These are phyloP conservation scores for Papilio dardanus DNA, from an alignment of 1,140 invertebrate genomes.

Conservation along the genomic window DNA sequence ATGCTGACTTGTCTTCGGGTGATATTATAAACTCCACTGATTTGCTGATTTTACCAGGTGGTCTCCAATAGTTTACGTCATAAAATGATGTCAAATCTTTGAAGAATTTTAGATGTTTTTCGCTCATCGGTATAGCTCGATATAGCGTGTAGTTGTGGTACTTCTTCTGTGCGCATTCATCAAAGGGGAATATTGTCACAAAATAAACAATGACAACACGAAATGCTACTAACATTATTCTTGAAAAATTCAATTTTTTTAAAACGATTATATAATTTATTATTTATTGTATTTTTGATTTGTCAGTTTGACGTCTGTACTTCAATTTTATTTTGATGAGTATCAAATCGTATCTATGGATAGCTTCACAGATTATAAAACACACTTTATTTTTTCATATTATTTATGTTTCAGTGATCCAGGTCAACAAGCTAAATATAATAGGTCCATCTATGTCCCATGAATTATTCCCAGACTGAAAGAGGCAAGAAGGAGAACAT, in stretches of 20 bases:
- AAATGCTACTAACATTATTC: conserved; percentile 5
- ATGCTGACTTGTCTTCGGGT: conserved; percentile 50
- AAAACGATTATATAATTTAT: neutral
- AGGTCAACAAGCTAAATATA: neutral
- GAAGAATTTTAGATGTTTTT: conserved; percentile 56
- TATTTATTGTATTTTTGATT: conserved; percentile 1
- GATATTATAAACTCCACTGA: conserved; percentile 59
- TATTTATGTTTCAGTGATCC: neutral
- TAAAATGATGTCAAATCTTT: conserved; percentile 53
- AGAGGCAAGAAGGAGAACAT: neutral
- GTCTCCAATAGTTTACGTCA: conserved; percentile 60
- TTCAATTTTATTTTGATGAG: conserved; percentile 8
- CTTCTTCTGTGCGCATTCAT: conserved; percentile 46
- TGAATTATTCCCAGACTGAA: neutral
- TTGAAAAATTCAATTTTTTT: neutral
- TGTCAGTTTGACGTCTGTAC: conserved; percentile 19
- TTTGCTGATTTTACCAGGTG: conserved; percentile 49
- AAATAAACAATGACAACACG: conserved; percentile 30
- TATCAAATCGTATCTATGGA: neutral
- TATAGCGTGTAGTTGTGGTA: conserved; percentile 63
- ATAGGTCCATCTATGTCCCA: neutral
- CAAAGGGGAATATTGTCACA: conserved; percentile 24
- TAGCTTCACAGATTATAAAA: neutral
- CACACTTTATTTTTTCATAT: neutral
- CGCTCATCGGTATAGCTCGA: conserved; percentile 55